Percentiles rank a stretch among this genome's conserved stretches.
Conservation (phyloP, 2,113 vertebrate genomes). For the Pangasianodon hypophthalmus region DNA sequence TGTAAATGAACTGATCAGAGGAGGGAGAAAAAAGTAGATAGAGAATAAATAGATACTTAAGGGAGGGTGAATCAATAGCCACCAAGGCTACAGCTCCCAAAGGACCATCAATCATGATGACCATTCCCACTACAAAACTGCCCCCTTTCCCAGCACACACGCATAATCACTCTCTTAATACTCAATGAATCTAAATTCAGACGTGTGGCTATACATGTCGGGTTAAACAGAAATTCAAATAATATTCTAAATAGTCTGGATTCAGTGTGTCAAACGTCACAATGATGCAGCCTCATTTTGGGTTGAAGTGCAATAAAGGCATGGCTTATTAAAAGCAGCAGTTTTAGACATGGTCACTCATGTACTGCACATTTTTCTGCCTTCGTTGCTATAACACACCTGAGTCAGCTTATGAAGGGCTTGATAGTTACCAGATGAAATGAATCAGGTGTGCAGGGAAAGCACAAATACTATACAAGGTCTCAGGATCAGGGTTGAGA, state of each 20-base stretch:
- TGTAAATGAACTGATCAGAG: conserved; percentile 76
- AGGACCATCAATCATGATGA: conserved; percentile 45
- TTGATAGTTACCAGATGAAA: neutral
- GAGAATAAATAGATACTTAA: conserved; percentile 74
- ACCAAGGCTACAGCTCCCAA: conserved; percentile 60
- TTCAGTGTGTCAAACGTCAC: neutral
- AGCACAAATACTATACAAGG: neutral
- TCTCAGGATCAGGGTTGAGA: too few species aligned
- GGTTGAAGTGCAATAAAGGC: neutral
- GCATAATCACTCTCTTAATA: conserved; percentile 49
- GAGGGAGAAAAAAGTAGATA: conserved; percentile 61
- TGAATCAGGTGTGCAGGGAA: conserved; percentile 12
- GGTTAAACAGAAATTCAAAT: conserved; percentile 1
- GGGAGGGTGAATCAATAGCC: conserved; percentile 69
- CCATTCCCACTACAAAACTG: conserved; percentile 25
- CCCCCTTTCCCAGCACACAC: conserved; percentile 30
- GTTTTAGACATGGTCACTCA: conserved; percentile 4
- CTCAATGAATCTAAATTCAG: conserved; percentile 43
- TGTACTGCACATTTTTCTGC: conserved; percentile 12
- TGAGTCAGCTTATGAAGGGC: conserved; percentile 25
- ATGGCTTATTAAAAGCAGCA: neutral
- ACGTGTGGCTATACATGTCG: neutral
- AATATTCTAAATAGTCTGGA: neutral
- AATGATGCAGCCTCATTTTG: neutral
- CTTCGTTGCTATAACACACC: neutral